Evolutionary conservation across 2,888 invertebrate species (phyloP), one percentile per base, ranked within the genome.

Genomic region (Rhorus exstirpatorius): DNA sequence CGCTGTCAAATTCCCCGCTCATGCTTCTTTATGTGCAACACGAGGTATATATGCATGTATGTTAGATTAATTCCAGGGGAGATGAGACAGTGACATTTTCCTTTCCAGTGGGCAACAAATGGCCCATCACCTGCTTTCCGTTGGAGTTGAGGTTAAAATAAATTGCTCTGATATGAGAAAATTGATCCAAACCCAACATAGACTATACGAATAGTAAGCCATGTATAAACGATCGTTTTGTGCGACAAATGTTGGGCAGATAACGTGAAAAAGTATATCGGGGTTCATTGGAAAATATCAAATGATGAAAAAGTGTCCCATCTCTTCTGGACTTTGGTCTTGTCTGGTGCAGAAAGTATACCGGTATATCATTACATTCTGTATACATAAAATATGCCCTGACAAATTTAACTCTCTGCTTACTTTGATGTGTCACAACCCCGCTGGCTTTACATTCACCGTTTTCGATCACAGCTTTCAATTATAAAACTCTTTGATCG

Each of bases 401-500:
- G 49, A 35, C 60, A 46, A 49, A 60, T 49, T n/a, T 31, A 21
- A 46, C 58, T 35, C 60, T 72, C 71, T n/a, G n/a, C n/a, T n/a
- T n/a, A 60, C 49, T 49, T 72, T 72, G 58, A 60, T 58, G 14
- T 14, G 44, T 7, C 31, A 44, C 41, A 26, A 21, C 21, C 46
- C 71, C 44, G 21, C 35, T 4, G 71, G 71, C 35, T 24, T 24
- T 60, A 41, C 38, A 60, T 14, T 46, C 44, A 7, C 55, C 44
- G 58, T 26, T 58, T 58, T 72, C 31, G 26, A 60, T 60, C 71
- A 60, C 67, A 21, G 60, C 74, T 74, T 63, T 63, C 63, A 61
- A 63, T 63, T 63, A 75, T 14, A 38, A 41, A 44, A 26, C 53
- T 65, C 74, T 75, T 75, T 75, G 74, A 75, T 65, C 74, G 31